Evolutionary conservation across 1,140 invertebrate genomes (phyloP), one percentile per base, ranked within the genome.

Genomic region (Bombus huntii): DNA sequence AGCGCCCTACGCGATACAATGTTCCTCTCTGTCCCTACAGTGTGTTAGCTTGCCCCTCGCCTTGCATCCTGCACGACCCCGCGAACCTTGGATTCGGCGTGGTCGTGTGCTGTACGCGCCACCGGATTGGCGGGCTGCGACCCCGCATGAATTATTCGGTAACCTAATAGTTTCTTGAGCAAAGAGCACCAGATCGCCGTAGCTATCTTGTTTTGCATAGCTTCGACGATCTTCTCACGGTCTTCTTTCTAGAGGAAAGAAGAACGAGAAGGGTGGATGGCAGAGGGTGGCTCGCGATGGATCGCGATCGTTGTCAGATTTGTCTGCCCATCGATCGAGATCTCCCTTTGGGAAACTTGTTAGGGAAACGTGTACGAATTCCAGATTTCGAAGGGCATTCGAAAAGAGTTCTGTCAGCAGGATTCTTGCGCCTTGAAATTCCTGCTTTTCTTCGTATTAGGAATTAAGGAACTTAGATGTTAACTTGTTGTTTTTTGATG

Each of bases 71-170:
- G 73, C 85, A 80, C 81, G 72, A 90, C 71, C 82, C 86, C 86
- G 76, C 87, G 88, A 88, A 91, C 72, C 76, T 88, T 82, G 82
- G 84, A 86, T 83, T 91, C 85, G 81, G 81, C 77, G 81, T 87
- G 85, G 83, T 87, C 76, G 83, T 91, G 72, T 73, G 79, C 72
- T 59, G 37, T 86, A 59, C 89, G 81, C 89, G 83, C 83, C 70
- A 90, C 83, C 85, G 85, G 86, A 90, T 91, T 91, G 91, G 86
- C 81, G 85, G 87, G 86, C 83, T 89, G 84, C 83, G 83, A 89
- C 86, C 87, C 88, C 84, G 81, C 88, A 92, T 91, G 91, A 89
- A 92, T 93, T 90, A 92, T 93, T 92, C 89, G 83, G 75, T 83
- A 89, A 89, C 82, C 89, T 90, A 91, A 91, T 88, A 92, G 90